Percentiles rank a stretch among this genome's conserved stretches.
Conservation (phyloP, 2,888 invertebrate genomes). For the Mimas tiliae region DNA sequence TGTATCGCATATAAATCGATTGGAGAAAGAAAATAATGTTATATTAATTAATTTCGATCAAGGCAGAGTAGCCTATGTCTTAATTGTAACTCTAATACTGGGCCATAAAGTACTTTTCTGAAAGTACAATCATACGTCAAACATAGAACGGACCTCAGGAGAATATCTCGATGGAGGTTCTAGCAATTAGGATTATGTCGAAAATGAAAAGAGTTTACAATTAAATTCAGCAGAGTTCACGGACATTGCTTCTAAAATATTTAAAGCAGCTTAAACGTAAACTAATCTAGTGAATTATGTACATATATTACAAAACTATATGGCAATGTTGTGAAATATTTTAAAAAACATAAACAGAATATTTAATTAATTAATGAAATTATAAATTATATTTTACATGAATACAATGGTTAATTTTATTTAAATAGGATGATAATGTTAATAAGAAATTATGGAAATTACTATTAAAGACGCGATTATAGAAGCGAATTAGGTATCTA, state of each 20-base stretch:
- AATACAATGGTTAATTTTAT: not conserved
- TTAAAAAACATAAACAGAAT: slow-evolving; percentile 28
- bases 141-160: not conserved
- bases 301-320: slow-evolving; percentile 72
- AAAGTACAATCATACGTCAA: slow-evolving; percentile 3
- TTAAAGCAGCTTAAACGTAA: slow-evolving; percentile 68
- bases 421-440: not conserved
- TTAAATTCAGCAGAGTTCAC: slow-evolving; percentile 21
- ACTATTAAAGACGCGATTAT: not conserved
- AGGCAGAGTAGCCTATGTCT: not conserved
- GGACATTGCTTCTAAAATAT: slow-evolving; percentile 30
- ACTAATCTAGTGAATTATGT: slow-evolving; percentile 67
- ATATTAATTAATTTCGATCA: slow-evolving; percentile 12
- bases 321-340: slow-evolving; percentile 28
- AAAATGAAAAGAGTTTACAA: slow-evolving; percentile 1
- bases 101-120: slow-evolving; percentile 15
- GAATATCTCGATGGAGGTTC: slow-evolving; percentile 2
- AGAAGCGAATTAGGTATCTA: not conserved
- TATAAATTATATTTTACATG: not conserved
- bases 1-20: slow-evolving; percentile 1
- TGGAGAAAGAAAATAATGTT: not conserved
- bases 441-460: not conserved
- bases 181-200: slow-evolving; percentile 2
- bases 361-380: slow-evolving; percentile 31
- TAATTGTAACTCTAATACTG: slow-evolving; percentile 19